Conservation (phyloP, 2,113 vertebrate genomes). For the Sialia sialis region DNA sequence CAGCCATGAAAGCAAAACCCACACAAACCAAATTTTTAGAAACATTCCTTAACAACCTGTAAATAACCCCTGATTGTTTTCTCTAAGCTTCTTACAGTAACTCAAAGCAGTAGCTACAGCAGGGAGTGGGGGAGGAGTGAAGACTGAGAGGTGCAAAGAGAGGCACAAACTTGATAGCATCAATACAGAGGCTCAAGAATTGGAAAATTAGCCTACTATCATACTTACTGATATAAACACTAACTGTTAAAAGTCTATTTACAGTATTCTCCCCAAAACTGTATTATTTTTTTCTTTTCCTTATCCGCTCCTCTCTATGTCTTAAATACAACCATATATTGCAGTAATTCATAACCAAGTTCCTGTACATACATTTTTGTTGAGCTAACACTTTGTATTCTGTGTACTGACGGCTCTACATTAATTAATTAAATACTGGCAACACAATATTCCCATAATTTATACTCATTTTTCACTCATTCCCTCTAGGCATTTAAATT, state of each 20-base stretch:
- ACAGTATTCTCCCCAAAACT: not conserved
- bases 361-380: not conserved
- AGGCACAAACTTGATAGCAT: not conserved
- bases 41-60: not conserved
- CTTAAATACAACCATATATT: not conserved
- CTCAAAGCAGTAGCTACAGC: not conserved
- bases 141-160: not conserved
- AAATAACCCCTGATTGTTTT: not conserved
- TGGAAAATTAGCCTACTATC: not conserved
- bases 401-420: not conserved
- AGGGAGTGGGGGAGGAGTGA: not conserved
- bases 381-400: not conserved
- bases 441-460: not conserved
- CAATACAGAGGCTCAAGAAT: not conserved
- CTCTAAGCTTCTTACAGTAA: not conserved
- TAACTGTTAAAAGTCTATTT: not conserved
- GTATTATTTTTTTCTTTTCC: not conserved
- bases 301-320: not conserved
- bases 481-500: not conserved
- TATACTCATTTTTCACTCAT: not conserved
- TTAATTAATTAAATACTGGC: not conserved
- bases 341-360: not conserved
- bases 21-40: not conserved
- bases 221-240: not conserved
- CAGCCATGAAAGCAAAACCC: not conserved